These are phyloP conservation scores for Momotus momota DNA, from an alignment of 2,797 vertebrate species.

Conservation along the genomic window DNA sequence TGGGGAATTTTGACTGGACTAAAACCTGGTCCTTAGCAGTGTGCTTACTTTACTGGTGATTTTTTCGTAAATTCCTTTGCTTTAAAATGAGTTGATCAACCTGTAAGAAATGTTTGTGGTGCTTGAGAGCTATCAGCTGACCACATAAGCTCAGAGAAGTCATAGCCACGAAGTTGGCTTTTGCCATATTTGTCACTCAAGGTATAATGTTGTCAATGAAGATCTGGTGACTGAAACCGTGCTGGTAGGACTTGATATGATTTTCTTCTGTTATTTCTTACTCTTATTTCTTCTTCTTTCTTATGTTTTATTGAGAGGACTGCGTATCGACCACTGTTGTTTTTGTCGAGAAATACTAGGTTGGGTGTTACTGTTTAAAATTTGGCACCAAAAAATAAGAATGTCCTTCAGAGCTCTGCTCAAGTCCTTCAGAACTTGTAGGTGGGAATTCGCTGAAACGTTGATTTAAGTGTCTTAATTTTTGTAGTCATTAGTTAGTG, in stretches of 20 bases:
- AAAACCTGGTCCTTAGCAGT: background rate
- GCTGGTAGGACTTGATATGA: background rate
- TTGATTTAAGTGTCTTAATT: background rate
- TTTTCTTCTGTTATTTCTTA: background rate
- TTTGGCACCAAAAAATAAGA: background rate
- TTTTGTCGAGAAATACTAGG: background rate
- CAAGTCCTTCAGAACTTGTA: background rate
- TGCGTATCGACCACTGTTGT: background rate
- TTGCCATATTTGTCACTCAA: background rate
- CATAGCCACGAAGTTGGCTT: background rate
- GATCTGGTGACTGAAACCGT: background rate
- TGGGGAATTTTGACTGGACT: background rate
- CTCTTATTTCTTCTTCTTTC: no score
- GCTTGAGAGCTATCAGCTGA: background rate
- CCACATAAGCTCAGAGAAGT: background rate
- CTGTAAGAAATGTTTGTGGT: background rate
- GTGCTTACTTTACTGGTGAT: background rate
- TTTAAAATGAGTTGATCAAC: background rate
- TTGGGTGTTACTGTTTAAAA: background rate
- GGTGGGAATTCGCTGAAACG: background rate
- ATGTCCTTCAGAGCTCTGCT: background rate
- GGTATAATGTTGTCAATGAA: background rate
- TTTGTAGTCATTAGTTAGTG: background rate
- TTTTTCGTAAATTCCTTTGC: background rate
- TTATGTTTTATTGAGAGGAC: background rate